These are phyloP conservation scores for Manis pentadactyla DNA, from an alignment of 2,797 vertebrate species.

Conservation along the genomic window DNA sequence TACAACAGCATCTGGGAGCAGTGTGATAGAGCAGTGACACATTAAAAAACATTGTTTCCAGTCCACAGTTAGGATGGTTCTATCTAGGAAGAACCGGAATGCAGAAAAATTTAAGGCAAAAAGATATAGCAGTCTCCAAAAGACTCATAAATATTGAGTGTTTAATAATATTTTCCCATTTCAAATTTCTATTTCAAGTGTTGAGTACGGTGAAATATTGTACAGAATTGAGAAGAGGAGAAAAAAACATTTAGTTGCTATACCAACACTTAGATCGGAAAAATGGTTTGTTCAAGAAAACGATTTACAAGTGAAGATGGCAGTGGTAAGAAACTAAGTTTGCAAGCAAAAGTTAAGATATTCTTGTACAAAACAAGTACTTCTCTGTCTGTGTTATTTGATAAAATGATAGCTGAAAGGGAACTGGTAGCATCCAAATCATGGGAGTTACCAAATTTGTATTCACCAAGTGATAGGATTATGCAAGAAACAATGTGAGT, in stretches of 20 bases:
- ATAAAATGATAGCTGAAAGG: background rate
- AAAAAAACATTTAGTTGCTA: background rate
- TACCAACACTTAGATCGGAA: background rate
- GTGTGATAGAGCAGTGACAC: background rate
- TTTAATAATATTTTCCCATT: background rate
- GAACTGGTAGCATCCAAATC: conserved; percentile 36
- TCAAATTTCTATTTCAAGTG: background rate
- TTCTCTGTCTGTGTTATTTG: background rate
- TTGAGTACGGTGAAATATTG: background rate
- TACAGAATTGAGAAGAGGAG: background rate
- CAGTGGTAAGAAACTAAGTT: background rate
- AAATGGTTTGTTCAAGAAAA: conserved; percentile 34
- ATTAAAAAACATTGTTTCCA: background rate
- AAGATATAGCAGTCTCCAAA: background rate
- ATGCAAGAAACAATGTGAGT: conserved; percentile 67
- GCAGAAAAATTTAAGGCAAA: background rate
- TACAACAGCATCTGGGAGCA: background rate
- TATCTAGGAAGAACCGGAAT: background rate
- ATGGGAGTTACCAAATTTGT: conserved; percentile 52
- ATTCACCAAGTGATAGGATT: conserved; percentile 62
- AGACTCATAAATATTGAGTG: background rate
- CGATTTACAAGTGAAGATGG: background rate
- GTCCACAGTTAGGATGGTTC: background rate
- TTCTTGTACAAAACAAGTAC: background rate
- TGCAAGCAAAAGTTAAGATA: conserved; percentile 18